phyloP scores from a whole-genome alignment of 2,888 invertebrate species.

The Heteromyza rotundicornis region DNA sequence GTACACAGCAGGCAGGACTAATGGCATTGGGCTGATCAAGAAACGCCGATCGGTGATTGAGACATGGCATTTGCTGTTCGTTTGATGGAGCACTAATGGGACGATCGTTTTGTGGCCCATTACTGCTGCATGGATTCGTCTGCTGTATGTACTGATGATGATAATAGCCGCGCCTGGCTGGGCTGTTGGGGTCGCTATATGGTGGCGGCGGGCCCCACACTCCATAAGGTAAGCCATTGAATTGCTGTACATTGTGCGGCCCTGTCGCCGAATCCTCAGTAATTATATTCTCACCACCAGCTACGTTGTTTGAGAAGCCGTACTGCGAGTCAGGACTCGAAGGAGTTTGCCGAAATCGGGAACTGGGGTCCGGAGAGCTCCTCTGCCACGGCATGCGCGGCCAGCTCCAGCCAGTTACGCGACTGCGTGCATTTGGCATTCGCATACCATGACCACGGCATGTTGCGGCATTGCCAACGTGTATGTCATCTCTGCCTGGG shows the following conservation, averaged over 20 bases:
- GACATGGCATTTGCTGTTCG: constrained; percentile 21
- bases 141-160: constrained; percentile 57
- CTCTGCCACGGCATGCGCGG: constrained; percentile 76
- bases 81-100: neutral
- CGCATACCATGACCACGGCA: constrained; percentile 54
- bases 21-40: constrained; percentile 24
- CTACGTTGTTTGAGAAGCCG: constrained; percentile 69
- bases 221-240: constrained; percentile 68
- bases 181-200: constrained; percentile 81
- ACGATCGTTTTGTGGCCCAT: constrained; percentile 19
- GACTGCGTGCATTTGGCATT: constrained; percentile 37
- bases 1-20: neutral
- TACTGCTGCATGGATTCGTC: constrained; percentile 37
- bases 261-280: constrained; percentile 46
- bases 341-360: constrained; percentile 68
- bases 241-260: constrained; percentile 50
- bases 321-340: constrained; percentile 83
- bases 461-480: constrained; percentile 34
- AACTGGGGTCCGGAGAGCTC: constrained; percentile 61
- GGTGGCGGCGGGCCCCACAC: constrained; percentile 91
- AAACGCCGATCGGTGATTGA: constrained; percentile 25
- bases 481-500: constrained; percentile 68
- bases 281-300: constrained; percentile 43
- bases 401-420: constrained; percentile 70
- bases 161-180: constrained; percentile 66